Evolutionary conservation across 2,888 invertebrate genomes (phyloP), one percentile per base, ranked within the genome.

Genomic region (Lobophora halterata): DNA sequence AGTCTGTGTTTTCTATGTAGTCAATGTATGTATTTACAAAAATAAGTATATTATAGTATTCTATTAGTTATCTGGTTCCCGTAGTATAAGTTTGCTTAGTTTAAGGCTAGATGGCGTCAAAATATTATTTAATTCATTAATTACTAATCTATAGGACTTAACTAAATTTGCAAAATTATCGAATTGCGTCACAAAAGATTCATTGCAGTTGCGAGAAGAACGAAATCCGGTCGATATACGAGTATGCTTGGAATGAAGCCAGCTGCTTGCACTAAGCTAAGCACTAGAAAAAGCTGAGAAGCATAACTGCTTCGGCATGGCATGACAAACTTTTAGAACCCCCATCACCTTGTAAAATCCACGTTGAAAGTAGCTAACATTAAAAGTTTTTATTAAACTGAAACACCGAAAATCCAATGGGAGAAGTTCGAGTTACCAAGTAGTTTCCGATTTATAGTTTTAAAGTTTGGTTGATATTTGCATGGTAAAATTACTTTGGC

Each of bases 201-300:
- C 57, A 59, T 62, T 65, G 60, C 65, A 63, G 63, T 55, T 27
- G 35, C 51, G 48, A 47, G 46, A 37, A 52, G 46, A 45, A 35
- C 27, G 32, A 37, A 41, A 31, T 28, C 39, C 60, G 71, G 63
- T 72, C 74, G 71, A 74, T 74, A 68, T 64, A n/a, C n/a, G n/a
- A n/a, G n/a, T n/a, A 52, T 55, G 54, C 46, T 70, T 74, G 74
- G 75, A 70, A 52, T 55, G 30, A 38, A 46, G 76, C 73, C 74
- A 71, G 69, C 39, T 46, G 51, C 54, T 58, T 38, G 45, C 42
- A 27, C 46, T 33, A 30, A 41, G 29, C 46, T 33, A 30, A 41
- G 35, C 39, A 40, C 46, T 41, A 33, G 40, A 46, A 51, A 52
- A 61, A 56, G 55, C 55, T 54, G 52, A 58, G 52, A 58, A 49